Base-by-base conservation (phyloP, 92 coral and sea anemone species). In the Porites divaricata region DNA sequence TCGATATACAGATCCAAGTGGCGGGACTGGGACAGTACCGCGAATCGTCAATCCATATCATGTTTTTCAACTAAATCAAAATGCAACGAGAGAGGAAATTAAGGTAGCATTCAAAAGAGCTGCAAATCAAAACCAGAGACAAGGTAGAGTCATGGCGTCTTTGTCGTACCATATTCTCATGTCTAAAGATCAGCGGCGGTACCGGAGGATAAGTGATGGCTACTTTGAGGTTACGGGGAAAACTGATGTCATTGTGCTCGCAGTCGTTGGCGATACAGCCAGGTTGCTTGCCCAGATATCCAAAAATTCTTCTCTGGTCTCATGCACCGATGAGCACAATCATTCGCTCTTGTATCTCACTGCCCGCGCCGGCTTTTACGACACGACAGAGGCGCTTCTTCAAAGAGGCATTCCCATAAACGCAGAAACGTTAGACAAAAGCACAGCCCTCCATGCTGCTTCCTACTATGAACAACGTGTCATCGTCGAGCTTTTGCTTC, bases 361-460 rank as follows among this genome's bases (percentile, higher is more conserved):
- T 54, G 64, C 89, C 61, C 89, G 85, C 78, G 88, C 94, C 15
- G 94, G 92, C 52, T 91, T 88, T 59, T 88, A 84, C 41, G 94
- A 91, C 69, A 84, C 68, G 54, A 74, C 74, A 19, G 71, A 88
- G 56, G 26, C 81, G 51, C 90, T 91, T 26, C 81, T 91, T 21
- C n/a, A 66, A 57, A 80, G 62, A 22, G 94, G 87, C 11, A 87
- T 91, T 1, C 61, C 88, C 2, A 68, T 88, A 50, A 88, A 84
- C 63, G 81, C n/a, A n/a, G n/a, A n/a, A n/a, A n/a, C n/a, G n/a
- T n/a, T n/a, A 75, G 67, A 24, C 14, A 22, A 91, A 91, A 91
- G 92, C 63, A 91, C 91, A 15, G 81, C 94, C n/a, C 92, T 91
- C 11, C 94, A 91, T 58, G 94, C 63, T 1, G 94, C 94, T 9